phyloP scores from a whole-genome alignment of 2,888 invertebrate genomes.

The Nomada flava region DNA sequence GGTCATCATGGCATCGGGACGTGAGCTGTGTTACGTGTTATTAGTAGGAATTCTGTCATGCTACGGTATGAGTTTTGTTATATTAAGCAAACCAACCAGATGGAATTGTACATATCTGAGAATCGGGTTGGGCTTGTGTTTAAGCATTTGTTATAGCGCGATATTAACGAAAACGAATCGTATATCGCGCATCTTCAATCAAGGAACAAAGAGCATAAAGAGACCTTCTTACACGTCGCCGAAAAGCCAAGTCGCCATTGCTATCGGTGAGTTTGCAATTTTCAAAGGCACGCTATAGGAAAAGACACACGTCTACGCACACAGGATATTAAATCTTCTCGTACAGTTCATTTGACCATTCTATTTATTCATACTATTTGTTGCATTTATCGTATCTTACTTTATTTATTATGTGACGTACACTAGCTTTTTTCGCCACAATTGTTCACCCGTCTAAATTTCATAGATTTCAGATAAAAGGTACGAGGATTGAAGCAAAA shows the following conservation, averaged over 20 bases:
- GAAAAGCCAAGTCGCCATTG: constrained; percentile 90
- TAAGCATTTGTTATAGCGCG: constrained; percentile 91
- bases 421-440: too few species aligned
- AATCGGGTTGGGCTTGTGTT: constrained; percentile 89
- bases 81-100: constrained; percentile 88
- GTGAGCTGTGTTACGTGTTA: constrained; percentile 91
- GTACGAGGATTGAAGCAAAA: too few species aligned
- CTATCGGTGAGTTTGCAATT: constrained; percentile 85
- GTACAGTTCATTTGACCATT: neutral
- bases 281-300: constrained; percentile 19
- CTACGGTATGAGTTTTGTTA: constrained; percentile 89
- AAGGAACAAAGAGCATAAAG: constrained; percentile 88
- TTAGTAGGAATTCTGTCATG: constrained; percentile 89
- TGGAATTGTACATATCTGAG: constrained; percentile 88
- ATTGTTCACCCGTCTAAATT: too few species aligned
- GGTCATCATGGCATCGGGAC: constrained; percentile 91
- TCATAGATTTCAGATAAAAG: too few species aligned
- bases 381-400: too few species aligned
- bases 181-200: constrained; percentile 86
- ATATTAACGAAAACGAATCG: constrained; percentile 92
- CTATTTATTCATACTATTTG: too few species aligned
- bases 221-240: constrained; percentile 91
- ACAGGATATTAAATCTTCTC: neutral
- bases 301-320: too few species aligned
- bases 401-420: too few species aligned